Evolutionary conservation across 1,140 invertebrate genomes (phyloP).

Genomic region (Lutraria rhynchaena): DNA sequence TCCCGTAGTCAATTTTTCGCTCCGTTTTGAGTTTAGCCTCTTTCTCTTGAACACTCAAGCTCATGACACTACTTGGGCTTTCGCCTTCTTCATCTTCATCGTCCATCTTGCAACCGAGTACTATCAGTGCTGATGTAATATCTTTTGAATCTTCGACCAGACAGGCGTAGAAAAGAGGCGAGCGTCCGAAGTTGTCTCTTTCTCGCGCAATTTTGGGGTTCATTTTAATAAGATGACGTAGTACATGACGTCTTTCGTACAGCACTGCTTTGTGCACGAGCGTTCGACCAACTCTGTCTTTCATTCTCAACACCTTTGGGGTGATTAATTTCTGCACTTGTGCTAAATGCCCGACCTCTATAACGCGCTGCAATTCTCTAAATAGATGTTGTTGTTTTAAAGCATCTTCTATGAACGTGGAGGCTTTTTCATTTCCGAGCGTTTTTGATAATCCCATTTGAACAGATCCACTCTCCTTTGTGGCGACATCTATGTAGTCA

Average conservation of each 20-base stretch:
- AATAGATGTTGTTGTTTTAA: background rate
- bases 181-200: slow-evolving; percentile 8
- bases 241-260: slow-evolving; percentile 35
- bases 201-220: background rate
- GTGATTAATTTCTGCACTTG: background rate
- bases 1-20: background rate
- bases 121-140: background rate
- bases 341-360: background rate
- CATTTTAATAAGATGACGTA: slow-evolving; percentile 13
- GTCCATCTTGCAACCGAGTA: slow-evolving; percentile 32
- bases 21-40: slow-evolving; percentile 6
- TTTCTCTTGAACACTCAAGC: slow-evolving; percentile 18
- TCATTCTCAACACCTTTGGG: background rate
- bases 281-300: slow-evolving; percentile 27
- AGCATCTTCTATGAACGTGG: slow-evolving; percentile 1
- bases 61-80: background rate
- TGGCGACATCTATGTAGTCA: slow-evolving; percentile 21
- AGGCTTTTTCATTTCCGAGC: background rate
- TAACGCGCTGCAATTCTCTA: slow-evolving; percentile 3
- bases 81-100: slow-evolving; percentile 15
- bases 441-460: background rate
- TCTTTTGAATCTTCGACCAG: slow-evolving; percentile 27
- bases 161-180: slow-evolving; percentile 42
- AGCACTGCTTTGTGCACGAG: background rate
- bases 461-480: background rate